These are phyloP conservation scores for Lacanobia wlatinum DNA, from an alignment of 2,888 invertebrate genomes.

Conservation along the genomic window DNA sequence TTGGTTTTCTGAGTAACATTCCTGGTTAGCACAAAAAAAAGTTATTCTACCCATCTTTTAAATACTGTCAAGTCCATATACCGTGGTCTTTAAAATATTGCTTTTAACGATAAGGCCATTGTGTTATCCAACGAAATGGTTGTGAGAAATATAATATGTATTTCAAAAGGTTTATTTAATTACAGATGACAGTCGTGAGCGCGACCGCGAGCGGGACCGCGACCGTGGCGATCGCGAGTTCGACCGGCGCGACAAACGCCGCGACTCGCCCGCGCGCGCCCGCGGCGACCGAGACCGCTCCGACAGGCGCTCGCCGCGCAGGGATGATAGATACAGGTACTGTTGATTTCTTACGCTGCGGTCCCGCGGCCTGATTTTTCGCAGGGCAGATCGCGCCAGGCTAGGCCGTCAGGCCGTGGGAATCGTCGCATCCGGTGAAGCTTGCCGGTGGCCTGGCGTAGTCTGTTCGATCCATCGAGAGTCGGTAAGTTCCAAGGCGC, in stretches of 20 bases:
- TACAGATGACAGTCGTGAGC: slow-evolving; percentile 66
- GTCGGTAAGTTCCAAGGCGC: no score
- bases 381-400: no score
- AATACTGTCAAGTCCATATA: not conserved
- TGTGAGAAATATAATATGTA: no score
- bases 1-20: not conserved
- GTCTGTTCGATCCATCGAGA: no score
- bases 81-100: not conserved
- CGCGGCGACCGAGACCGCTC: slow-evolving; percentile 64
- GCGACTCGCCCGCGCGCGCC: slow-evolving; percentile 62
- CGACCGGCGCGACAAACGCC: slow-evolving; percentile 70
- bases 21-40: not conserved
- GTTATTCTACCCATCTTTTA: not conserved
- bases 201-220: slow-evolving; percentile 57
- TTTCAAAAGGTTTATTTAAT: not conserved
- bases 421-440: no score
- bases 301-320: slow-evolving; percentile 73
- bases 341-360: no score
- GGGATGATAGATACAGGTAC: slow-evolving; percentile 76
- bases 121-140: no score
- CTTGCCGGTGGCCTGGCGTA: no score
- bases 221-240: slow-evolving; percentile 65
- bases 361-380: no score
- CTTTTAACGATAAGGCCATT: no score
- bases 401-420: no score